Evolutionary conservation across 2,797 vertebrate genomes (phyloP), one percentile per base, ranked within the genome.

Genomic region (Semotilus atromaculatus): DNA sequence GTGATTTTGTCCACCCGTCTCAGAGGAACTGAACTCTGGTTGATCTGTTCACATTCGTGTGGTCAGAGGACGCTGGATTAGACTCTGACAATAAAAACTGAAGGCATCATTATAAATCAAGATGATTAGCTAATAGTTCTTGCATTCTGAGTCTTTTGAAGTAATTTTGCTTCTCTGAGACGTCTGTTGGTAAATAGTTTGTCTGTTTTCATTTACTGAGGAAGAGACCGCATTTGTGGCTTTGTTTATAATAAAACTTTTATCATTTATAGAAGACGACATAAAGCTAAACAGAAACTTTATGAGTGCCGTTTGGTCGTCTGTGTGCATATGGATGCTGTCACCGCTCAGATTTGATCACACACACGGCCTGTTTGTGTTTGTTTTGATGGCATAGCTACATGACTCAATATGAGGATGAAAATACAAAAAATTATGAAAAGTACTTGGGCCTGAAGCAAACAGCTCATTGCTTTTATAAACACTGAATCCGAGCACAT

Each of bases 401-500:
- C 76, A 85, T 23, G 72, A 67, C 71, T 76, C 68, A 60, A 84
- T 81, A 83, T 77, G 72, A 84, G 64, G 83, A 76, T 8, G 79
- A 43, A 85, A 85, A 80, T n/a, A 79, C 53, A 26, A 74, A 45
- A 60, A 84, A 48, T 79, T 48, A 86, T 51, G 18, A 62, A 53
- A 7, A 51, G 67, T 86, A 31, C 67, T 90, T 38, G 68, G 86
- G 82, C 68, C 67, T 70, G 45, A 62, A 81, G 84, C 72, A 82
- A 87, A 88, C 86, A 87, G 72, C 75, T 76, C 62, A 64, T 66
- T 87, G 84, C 68, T 86, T 86, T 48, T 87, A 84, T 80, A 91
- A 92, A 90, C 86, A 88, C 79, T 85, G 43, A 84, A 14, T 81
- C 88, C 88, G 23, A 43, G 81, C n/a, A 21, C 31, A 62, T 71